A percentile compares a stretch with the other conserved stretches of the same genome.
Conservation (phyloP, 2,113 vertebrate genomes). For the Coptodon rendalli region DNA sequence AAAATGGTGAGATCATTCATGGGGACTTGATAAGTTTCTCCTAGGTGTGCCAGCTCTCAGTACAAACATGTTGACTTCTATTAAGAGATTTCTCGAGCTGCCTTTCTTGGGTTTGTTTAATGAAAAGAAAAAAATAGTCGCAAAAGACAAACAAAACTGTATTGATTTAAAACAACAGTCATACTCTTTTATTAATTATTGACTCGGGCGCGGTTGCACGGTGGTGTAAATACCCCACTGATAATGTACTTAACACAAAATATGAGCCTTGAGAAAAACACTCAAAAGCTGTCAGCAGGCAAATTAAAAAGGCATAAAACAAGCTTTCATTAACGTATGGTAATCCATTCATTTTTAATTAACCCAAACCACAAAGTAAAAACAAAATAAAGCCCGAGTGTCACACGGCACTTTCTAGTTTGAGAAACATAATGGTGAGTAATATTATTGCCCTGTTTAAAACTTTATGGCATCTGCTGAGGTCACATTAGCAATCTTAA, state of each 20-base stretch:
- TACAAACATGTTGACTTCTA: constrained; percentile 19
- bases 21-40: constrained; percentile 42
- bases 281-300: neutral
- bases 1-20: constrained; percentile 51
- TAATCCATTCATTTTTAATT: constrained; percentile 13
- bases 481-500: neutral
- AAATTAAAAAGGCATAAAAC: neutral
- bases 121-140: neutral
- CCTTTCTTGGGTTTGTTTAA: constrained; percentile 16
- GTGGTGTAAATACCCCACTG: constrained; percentile 20
- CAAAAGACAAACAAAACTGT: neutral
- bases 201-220: constrained; percentile 36
- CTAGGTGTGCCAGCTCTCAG: constrained; percentile 21
- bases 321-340: constrained; percentile 9
- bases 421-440: neutral
- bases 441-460: neutral
- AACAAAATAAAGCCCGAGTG: neutral
- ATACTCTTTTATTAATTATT: constrained; percentile 37
- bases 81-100: constrained; percentile 11
- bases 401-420: neutral
- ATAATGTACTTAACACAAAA: constrained; percentile 36
- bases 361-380: neutral
- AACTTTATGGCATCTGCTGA: neutral
- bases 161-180: constrained; percentile 31
- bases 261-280: neutral